Evolutionary conservation across 1,140 invertebrate genomes (phyloP).

Genomic region (Bacillus rossius): DNA sequence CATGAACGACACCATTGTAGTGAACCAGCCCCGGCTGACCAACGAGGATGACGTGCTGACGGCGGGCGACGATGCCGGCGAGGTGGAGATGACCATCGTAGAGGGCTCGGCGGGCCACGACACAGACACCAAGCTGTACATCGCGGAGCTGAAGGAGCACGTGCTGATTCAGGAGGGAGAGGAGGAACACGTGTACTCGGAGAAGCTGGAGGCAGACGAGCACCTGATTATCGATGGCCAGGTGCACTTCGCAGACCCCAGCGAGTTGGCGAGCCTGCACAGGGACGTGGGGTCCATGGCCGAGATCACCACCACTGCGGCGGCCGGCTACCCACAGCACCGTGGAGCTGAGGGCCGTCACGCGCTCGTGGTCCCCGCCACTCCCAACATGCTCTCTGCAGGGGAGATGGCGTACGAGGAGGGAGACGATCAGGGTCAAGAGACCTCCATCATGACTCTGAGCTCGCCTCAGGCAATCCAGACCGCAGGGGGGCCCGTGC

Average conservation of each 20-base stretch:
- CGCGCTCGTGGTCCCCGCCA: conserved; percentile 13
- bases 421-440: conserved; percentile 29
- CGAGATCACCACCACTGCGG: conserved; percentile 5
- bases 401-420: conserved; percentile 23
- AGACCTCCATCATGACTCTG: conserved; percentile 26
- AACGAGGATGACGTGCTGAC: conserved; percentile 50
- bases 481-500: conserved; percentile 40
- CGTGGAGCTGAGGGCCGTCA: conserved; percentile 19
- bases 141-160: conserved; percentile 49
- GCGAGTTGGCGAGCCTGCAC: conserved; percentile 6
- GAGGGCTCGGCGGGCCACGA: conserved; percentile 16
- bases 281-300: conserved; percentile 8
- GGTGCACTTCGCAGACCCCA: conserved; percentile 30
- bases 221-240: conserved; percentile 50
- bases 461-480: conserved; percentile 39
- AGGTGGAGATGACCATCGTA: conserved; percentile 38
- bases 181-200: conserved; percentile 31
- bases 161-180: conserved; percentile 45
- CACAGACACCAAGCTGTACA: conserved; percentile 47
- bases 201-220: conserved; percentile 38
- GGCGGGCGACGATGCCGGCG: conserved; percentile 33
- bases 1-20: conserved; percentile 68
- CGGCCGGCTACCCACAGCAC: conserved; percentile 16
- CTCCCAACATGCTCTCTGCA: conserved; percentile 2
- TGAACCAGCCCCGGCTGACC: conserved; percentile 67